Base-by-base conservation (phyloP, 1,140 invertebrate species). In the Pararge aegeria region DNA sequence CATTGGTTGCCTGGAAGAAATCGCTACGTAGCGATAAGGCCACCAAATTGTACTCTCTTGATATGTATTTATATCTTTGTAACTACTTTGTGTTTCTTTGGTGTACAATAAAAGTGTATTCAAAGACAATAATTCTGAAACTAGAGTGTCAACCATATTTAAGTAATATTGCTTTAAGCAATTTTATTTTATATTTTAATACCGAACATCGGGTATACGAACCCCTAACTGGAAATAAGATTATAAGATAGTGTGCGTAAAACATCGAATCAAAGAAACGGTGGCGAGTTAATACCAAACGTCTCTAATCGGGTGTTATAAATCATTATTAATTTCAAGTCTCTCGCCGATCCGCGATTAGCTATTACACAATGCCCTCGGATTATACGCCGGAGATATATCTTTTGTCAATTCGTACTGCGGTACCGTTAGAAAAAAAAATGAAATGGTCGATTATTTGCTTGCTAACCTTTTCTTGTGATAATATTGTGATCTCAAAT, bases 271-370 rank as follows among this genome's bases (percentile, higher is more conserved):
- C 78, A 78, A 80, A 79, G 74, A 75, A 70, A 63, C 68, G 70
- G 81, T 79, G 76, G 75, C 73, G 66, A 77, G 70, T 75, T 78
- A 80, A 80, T 76, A 62, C 74, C 63, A 81, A 84, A 83, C 71
- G 66, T 71, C 70, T 71, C 73, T 89, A 89, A 89, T 89, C 86
- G 83, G 64, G 51, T 76, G 83, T 77, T 80, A 83, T 89, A 87
- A 89, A 89, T 89, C 80, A 87, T 86, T 86, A 89, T 89, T 87
- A 89, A 85, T 85, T 87, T 83, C 60, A 68, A 78, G 73, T 76
- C 70, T 70, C 68, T 61, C 68, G 79, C 70, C 81, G 83, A 86
- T 85, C 82, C 73, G 80, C 70, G 86, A 89, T 89, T 89, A 89
- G 74, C 81, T 68, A 80, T 87, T 87, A 83, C 86, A 89, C 83